These are phyloP conservation scores for Stigmatopora argus DNA, from an alignment of 2,113 vertebrate species.

Conservation along the genomic window DNA sequence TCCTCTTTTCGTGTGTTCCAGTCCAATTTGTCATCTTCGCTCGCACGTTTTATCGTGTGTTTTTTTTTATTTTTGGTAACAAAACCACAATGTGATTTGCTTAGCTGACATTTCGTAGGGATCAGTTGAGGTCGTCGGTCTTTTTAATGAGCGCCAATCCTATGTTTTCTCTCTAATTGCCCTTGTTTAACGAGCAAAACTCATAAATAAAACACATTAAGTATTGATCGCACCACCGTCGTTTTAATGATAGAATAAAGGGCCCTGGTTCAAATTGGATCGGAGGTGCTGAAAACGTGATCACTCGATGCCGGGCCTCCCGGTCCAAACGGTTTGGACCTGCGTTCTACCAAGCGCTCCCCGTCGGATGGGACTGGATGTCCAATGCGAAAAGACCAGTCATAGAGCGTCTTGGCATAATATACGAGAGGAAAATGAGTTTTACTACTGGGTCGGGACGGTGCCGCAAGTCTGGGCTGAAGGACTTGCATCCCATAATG, in stretches of 20 bases:
- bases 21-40: constrained; percentile 18
- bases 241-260: constrained; percentile 4
- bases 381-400: too few relatives aligned
- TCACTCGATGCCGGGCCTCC: too few relatives aligned
- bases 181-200: constrained; percentile 8
- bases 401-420: too few relatives aligned
- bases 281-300: too few relatives aligned
- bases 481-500: constrained; percentile 10
- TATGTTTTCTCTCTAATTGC: constrained; percentile 16
- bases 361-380: too few relatives aligned
- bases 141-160: constrained; percentile 22
- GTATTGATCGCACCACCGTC: constrained; percentile 26
- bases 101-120: constrained; percentile 14
- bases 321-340: too few relatives aligned
- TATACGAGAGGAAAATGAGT: background rate
- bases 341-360: too few relatives aligned
- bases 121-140: constrained; percentile 16
- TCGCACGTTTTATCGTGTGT: background rate
- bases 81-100: background rate
- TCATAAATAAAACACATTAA: constrained; percentile 21
- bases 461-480: background rate
- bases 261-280: too few relatives aligned
- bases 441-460: background rate
- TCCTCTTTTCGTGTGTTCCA: constrained; percentile 12
- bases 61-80: background rate